Conservation (phyloP, 1,140 invertebrate species). For the Batillaria attramentaria region DNA sequence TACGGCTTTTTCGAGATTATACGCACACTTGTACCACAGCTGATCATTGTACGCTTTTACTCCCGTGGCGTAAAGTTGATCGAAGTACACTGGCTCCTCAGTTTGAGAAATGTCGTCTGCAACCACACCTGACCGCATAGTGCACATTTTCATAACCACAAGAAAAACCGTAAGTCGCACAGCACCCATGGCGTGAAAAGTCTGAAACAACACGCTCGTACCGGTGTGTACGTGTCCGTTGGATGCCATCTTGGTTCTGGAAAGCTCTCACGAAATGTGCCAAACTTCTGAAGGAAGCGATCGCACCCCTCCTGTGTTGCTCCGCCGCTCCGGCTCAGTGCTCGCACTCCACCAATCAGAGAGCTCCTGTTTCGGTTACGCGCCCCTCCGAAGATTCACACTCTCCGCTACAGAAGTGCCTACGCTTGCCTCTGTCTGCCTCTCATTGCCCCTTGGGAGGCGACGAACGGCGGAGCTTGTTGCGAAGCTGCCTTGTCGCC, state of each 20-base stretch:
- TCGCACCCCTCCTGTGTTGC: neutral
- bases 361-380: neutral
- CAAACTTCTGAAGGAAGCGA: neutral
- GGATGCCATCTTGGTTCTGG: constrained; percentile 16
- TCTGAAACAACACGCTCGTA: neutral
- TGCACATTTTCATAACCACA: neutral
- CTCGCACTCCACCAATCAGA: neutral
- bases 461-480: too few relatives aligned
- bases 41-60: constrained; percentile 80
- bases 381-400: neutral
- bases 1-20: constrained; percentile 75
- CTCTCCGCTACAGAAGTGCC: neutral
- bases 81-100: constrained; percentile 57
- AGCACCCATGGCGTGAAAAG: neutral
- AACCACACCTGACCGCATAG: neutral
- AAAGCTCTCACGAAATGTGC: neutral
- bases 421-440: too few relatives aligned
- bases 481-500: too few relatives aligned
- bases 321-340: neutral
- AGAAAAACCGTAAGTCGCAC: neutral
- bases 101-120: constrained; percentile 21
- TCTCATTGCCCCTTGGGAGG: too few relatives aligned
- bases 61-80: constrained; percentile 74
- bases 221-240: constrained; percentile 16
- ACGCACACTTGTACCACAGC: constrained; percentile 80